Evolutionary conservation across 2,888 invertebrate genomes (phyloP), one percentile per base, ranked within the genome.

Genomic region (Meganola albula): DNA sequence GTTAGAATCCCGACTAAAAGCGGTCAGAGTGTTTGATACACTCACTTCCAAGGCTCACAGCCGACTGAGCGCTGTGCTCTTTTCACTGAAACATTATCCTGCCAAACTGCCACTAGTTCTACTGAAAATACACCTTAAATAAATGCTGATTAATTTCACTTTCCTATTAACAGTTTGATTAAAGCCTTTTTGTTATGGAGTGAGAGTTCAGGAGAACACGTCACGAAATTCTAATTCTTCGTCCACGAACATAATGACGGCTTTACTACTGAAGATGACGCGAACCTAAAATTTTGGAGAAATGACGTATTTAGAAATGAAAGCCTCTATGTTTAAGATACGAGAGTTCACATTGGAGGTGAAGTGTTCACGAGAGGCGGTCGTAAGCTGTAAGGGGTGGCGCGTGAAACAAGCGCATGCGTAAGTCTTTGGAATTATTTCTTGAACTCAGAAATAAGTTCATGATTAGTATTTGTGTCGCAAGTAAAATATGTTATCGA

Each of bases 361-460:
- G 51, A 62, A 63, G 58, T 62, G 56, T 58, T 48, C 45, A 44
- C 48, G 45, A 71, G 69, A 83, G 85, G 84, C 85, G 85, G 84
- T 83, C 84, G 83, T 84, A 83, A 75, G 74, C 53, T 71, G 77
- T 57, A 53, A 83, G 83, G 86, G 86, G 87, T 85, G 87, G 84
- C 70, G 83, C 85, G 80, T 76, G 74, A 70, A 69, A 58, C 37
- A 48, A 71, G 80, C 86, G 87, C 87, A 84, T 82, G 87, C 87
- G 87, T 79, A 67, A 64, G 55, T 71, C 63, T 62, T 56, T 58
- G 66, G 50, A 67, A 73, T 68, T 65, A 66, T 69, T 74, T 69
- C 60, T 62, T 48, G 62, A 74, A 76, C 66, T 75, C 64, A 58
- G 55, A 78, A 74, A 61, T 78, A 57, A 56, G 55, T 57, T 57